Percentiles rank a stretch among this genome's conserved stretches.
Conservation (phyloP, 1,140 invertebrate genomes). For the Diorhabda carinulata region DNA sequence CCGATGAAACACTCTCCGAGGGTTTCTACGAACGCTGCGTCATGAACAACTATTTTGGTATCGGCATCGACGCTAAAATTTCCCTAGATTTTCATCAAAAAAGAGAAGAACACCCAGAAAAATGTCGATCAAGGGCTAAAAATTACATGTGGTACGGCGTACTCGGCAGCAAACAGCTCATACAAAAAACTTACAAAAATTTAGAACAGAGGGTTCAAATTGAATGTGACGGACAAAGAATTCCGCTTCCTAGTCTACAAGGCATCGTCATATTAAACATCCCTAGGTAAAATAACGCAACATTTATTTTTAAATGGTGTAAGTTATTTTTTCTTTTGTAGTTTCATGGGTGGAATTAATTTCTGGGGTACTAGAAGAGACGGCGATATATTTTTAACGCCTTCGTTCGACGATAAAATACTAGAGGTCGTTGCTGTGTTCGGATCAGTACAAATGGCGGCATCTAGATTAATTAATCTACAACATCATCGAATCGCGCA, state of each 20-base stretch:
- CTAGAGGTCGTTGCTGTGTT: slow-evolving; percentile 95
- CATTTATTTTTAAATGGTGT: slow-evolving; percentile 51
- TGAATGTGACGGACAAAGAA: slow-evolving; percentile 88
- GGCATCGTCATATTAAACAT: slow-evolving; percentile 97
- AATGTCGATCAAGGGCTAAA: slow-evolving; percentile 88
- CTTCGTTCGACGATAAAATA: slow-evolving; percentile 89
- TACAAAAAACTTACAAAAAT: slow-evolving; percentile 92
- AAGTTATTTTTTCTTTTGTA: slow-evolving; percentile 44
- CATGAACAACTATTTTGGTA: slow-evolving; percentile 99
- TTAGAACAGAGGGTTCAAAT: slow-evolving; percentile 90
- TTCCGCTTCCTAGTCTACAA: slow-evolving; percentile 88
- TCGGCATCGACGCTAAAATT: slow-evolving; percentile 98
- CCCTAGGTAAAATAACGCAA: slow-evolving; percentile 61
- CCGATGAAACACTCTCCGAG: slow-evolving; percentile 83
- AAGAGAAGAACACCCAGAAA: slow-evolving; percentile 95
- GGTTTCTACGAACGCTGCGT: slow-evolving; percentile 92
- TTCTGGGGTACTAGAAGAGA: slow-evolving; percentile 94
- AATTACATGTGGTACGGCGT: slow-evolving; percentile 99
- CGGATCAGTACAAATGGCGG: slow-evolving; percentile 95
- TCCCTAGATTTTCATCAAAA: slow-evolving; percentile 97
- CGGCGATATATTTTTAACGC: slow-evolving; percentile 81
- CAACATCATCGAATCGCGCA: slow-evolving; percentile 97
- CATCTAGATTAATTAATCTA: slow-evolving; percentile 88
- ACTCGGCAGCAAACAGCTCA: slow-evolving; percentile 85
- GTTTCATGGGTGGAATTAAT: slow-evolving; percentile 97